Evolutionary conservation across 2,113 vertebrate genomes (phyloP).

Genomic region (Speoplatyrhinus poulsoni): DNA sequence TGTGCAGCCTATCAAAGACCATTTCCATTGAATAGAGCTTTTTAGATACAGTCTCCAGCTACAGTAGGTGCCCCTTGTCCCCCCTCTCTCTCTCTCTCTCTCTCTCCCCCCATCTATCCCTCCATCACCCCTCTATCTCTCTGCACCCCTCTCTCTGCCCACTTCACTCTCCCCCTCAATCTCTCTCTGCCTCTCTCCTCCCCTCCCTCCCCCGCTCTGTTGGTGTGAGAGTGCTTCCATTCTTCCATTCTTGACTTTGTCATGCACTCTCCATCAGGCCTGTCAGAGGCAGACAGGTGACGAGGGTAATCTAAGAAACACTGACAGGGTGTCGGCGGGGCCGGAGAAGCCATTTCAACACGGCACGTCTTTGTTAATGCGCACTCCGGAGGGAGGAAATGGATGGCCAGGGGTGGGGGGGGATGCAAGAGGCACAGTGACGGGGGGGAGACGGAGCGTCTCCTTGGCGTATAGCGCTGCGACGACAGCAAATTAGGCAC

Average conservation of each 20-base stretch:
- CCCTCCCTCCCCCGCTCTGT: slow-evolving; percentile 18
- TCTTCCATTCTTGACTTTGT: slow-evolving; percentile 44
- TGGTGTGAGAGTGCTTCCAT: slow-evolving; percentile 27
- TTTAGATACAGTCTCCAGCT: neutral
- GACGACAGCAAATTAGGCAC: slow-evolving; percentile 24
- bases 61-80: neutral
- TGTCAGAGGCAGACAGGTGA: slow-evolving; percentile 32
- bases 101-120: no score
- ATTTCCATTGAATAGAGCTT: neutral
- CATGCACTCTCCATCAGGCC: slow-evolving; percentile 41
- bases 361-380: slow-evolving; percentile 57
- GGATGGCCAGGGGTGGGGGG: slow-evolving; percentile 23
- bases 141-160: no score
- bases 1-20: neutral
- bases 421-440: neutral
- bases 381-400: slow-evolving; percentile 49
- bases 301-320: slow-evolving; percentile 45
- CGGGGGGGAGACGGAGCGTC: neutral
- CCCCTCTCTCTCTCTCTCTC: slow-evolving; percentile 5
- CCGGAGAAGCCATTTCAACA: slow-evolving; percentile 66
- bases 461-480: slow-evolving; percentile 20
- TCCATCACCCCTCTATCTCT: no score
- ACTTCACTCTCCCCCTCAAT: neutral
- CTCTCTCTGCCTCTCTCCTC: slow-evolving; percentile 11
- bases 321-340: slow-evolving; percentile 64